phyloP scores from a whole-genome alignment of 2,797 vertebrate genomes.

The Manis crassicaudata region DNA sequence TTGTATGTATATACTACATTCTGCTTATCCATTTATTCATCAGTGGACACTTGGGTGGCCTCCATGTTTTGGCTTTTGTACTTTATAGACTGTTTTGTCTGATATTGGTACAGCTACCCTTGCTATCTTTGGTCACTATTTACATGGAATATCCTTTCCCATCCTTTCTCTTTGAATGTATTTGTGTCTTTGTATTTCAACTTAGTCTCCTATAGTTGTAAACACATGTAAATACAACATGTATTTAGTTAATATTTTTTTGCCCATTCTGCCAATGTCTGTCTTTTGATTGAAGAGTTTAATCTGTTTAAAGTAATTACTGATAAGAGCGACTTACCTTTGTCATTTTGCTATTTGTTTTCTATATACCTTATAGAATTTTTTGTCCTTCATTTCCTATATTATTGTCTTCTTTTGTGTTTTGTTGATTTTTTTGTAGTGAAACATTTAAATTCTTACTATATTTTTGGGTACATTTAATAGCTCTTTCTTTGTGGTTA shows the following conservation, averaged over 20 bases:
- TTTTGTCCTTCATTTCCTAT: background rate
- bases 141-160: background rate
- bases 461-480: constrained; percentile 18
- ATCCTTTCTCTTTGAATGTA: background rate
- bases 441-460: constrained; percentile 36
- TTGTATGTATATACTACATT: background rate
- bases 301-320: constrained; percentile 18
- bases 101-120: background rate
- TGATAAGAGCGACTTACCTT: background rate
- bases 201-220: background rate
- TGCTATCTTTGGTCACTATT: constrained; percentile 17
- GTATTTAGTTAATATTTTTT: background rate
- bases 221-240: background rate
- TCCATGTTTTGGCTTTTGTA: background rate
- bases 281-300: constrained; percentile 3
- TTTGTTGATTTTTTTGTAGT: constrained; percentile 50
- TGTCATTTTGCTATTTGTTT: constrained; percentile 49
- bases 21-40: background rate
- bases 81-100: background rate
- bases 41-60: background rate
- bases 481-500: constrained; percentile 33
- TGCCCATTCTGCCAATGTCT: background rate
- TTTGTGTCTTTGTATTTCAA: constrained; percentile 6
- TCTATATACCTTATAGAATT: background rate
- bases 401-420: constrained; percentile 45